Conservation (phyloP, 92 coral and sea anemone genomes). For the Parazoanthus darwini region DNA sequence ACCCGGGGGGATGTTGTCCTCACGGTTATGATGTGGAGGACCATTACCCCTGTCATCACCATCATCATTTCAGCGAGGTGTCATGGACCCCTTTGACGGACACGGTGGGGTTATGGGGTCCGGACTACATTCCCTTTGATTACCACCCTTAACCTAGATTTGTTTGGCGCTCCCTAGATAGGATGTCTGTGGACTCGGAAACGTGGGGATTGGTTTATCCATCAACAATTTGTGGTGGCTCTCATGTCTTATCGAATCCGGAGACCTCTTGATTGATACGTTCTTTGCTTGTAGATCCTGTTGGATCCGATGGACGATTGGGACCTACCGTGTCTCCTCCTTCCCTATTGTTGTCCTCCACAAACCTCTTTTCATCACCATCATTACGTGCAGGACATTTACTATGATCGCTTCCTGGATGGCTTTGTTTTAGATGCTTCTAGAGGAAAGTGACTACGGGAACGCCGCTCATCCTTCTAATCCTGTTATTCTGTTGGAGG, state of each 20-base stretch:
- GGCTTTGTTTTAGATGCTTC: slow-evolving; percentile 8
- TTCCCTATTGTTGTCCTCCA: slow-evolving; percentile 16
- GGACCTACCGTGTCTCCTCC: not conserved
- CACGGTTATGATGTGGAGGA: too few species aligned
- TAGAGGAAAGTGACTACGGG: slow-evolving; percentile 4
- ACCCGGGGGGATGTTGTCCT: too few species aligned
- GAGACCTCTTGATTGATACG: slow-evolving; percentile 1
- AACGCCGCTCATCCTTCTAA: slow-evolving; percentile 9
- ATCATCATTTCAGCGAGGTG: too few species aligned
- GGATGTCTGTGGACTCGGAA: too few species aligned
- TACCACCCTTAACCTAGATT: too few species aligned
- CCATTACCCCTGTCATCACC: too few species aligned
- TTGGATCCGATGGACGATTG: slow-evolving; percentile 6
- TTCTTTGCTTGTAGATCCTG: slow-evolving; percentile 8
- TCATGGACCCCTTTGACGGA: too few species aligned
- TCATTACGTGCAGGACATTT: not conserved
- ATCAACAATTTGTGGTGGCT: too few species aligned
- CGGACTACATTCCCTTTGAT: too few species aligned
- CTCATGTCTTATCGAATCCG: not conserved
- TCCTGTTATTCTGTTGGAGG: slow-evolving; percentile 10
- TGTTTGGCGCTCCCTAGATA: too few species aligned
- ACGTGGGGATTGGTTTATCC: too few species aligned
- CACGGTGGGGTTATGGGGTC: too few species aligned
- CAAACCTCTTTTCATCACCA: slow-evolving; percentile 24
- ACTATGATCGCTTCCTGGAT: not conserved